Evolutionary conservation across 1,140 invertebrate genomes (phyloP).

Genomic region (Gyrodactylus salaris): DNA sequence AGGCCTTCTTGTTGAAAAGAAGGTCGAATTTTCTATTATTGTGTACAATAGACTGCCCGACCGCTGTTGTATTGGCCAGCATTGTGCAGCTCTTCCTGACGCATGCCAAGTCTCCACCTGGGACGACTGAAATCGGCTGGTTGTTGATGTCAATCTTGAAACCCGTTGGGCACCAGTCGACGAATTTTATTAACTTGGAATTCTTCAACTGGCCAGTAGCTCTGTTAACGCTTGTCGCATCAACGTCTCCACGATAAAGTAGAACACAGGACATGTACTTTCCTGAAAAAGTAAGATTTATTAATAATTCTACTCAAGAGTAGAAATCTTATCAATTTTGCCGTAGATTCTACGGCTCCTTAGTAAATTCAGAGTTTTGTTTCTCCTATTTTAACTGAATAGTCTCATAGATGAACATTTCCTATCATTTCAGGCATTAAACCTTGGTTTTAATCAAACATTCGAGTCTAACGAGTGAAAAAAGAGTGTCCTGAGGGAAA

Average conservation of each 20-base stretch:
- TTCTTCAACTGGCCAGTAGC: neutral
- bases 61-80: slow-evolving; percentile 43
- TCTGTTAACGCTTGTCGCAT: neutral
- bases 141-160: slow-evolving; percentile 26
- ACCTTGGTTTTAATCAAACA: too few species aligned
- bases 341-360: too few species aligned
- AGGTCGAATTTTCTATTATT: slow-evolving; percentile 13
- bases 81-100: slow-evolving; percentile 26
- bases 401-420: too few species aligned
- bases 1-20: slow-evolving; percentile 8
- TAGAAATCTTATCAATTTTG: too few species aligned
- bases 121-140: slow-evolving; percentile 14
- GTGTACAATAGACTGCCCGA: slow-evolving; percentile 27
- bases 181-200: slow-evolving; percentile 9
- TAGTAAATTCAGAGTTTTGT: too few species aligned
- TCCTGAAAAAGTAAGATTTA: too few species aligned
- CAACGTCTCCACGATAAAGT: slow-evolving; percentile 40
- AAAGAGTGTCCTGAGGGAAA: too few species aligned
- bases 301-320: too few species aligned
- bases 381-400: too few species aligned
- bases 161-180: slow-evolving; percentile 11
- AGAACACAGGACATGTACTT: slow-evolving; percentile 44
- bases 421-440: too few species aligned
- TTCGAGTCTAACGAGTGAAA: too few species aligned
- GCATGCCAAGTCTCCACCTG: slow-evolving; percentile 14